Percentiles rank a stretch among this genome's conserved stretches.
These are phyloP conservation scores for Chironomus tentans DNA, from an alignment of 2,888 invertebrate species.

Conservation along the genomic window DNA sequence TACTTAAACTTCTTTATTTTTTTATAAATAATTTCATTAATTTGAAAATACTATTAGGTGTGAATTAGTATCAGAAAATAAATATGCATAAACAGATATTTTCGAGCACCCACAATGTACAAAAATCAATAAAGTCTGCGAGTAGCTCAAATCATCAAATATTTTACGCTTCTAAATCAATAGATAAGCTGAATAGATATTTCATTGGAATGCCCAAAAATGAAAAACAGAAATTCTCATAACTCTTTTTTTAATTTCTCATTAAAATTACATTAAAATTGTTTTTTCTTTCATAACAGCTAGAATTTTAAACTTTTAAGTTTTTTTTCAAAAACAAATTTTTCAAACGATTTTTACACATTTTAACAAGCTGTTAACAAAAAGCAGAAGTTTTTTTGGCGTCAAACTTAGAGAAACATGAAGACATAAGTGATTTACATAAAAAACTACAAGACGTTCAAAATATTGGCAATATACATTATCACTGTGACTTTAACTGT, in stretches of 20 bases:
- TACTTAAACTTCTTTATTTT: neutral
- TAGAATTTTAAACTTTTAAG: neutral
- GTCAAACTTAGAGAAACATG: constrained; percentile 1
- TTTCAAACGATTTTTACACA: neutral
- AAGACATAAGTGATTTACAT: neutral
- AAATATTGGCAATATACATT: neutral
- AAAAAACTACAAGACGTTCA: neutral
- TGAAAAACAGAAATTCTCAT: neutral
- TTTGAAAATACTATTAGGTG: too few species aligned
- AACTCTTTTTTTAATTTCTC: neutral
- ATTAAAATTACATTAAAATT: neutral
- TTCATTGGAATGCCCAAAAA: constrained; percentile 1
- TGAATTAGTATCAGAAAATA: neutral
- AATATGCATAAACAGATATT: neutral
- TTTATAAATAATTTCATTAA: neutral
- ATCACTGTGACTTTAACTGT: too few species aligned
- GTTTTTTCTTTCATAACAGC: neutral
- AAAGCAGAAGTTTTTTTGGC: constrained; percentile 12
- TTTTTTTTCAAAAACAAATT: neutral
- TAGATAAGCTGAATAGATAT: neutral
- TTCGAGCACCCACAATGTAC: constrained; percentile 17
- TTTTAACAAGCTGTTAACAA: neutral
- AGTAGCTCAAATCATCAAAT: neutral
- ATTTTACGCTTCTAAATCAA: neutral
- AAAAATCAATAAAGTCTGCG: neutral